Conservation (phyloP, 2,888 invertebrate genomes). For the Andrena bucephala region DNA sequence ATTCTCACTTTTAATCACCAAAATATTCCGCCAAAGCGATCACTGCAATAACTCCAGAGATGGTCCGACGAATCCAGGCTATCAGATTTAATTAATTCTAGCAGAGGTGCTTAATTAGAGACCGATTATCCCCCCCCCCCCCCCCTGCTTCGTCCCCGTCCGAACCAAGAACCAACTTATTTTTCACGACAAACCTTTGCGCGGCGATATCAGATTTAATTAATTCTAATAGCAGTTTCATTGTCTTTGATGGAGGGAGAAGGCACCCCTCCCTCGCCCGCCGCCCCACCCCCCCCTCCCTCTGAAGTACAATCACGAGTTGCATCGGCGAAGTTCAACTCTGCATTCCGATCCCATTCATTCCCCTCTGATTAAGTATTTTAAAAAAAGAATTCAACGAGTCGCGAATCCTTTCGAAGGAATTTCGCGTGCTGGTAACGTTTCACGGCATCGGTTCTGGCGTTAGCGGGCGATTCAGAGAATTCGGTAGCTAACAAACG, state of each 20-base stretch:
- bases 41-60: not conserved
- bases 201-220: conserved; percentile 7
- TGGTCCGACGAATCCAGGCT: not conserved
- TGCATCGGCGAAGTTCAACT: not conserved
- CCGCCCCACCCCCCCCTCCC: no score
- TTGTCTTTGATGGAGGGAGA: not conserved
- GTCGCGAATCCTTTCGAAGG: not conserved
- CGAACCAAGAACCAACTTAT: conserved; percentile 1
- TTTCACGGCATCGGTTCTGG: no score
- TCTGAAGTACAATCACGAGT: not conserved
- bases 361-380: not conserved
- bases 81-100: conserved; percentile 12
- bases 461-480: not conserved
- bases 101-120: conserved; percentile 1
- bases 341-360: not conserved
- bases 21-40: not conserved
- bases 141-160: not conserved
- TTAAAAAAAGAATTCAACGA: not conserved
- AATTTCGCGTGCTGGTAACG: no score
- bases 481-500: conserved; percentile 4
- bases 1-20: not conserved
- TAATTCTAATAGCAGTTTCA: conserved; percentile 11
- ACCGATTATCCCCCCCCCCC: not conserved
- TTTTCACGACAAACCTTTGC: conserved; percentile 3
- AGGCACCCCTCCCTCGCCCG: not conserved